Base-by-base conservation (phyloP, 2,888 invertebrate species). In the Busseola fusca region DNA sequence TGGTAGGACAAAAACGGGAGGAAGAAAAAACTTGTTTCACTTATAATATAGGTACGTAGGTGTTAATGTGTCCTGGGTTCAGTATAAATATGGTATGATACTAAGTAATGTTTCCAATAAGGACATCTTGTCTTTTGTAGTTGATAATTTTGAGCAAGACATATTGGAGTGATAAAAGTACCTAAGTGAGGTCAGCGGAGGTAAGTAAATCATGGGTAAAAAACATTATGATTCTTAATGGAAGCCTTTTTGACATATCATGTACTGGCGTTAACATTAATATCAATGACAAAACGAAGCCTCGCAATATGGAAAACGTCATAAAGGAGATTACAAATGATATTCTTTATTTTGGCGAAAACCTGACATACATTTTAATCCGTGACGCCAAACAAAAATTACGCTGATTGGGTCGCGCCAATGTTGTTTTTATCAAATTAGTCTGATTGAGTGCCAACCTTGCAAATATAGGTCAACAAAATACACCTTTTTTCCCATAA, bases 1-100 rank as follows among this genome's bases (percentile, higher is more conserved):
- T 79, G 74, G 74, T 80, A 64, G 74, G 71, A 84, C 80, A 86
- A 87, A 86, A 87, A 87, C 83, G 48, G 56, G 34, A 65, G 25
- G 12, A 48, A 48, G 62, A 78, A 79, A 80, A 83, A 87, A 81
- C 79, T 3, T 58, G 83, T 78, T 78, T 80, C 54, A 57, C 63
- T 69, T 71, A 14, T 50, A 76, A 65, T 34, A 7, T 34, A 5
- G 34, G 4, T 66, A 64, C 71, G 74, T 78, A 83, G 78, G 80
- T 76, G 85, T 83, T 79, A 78, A 83, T 69, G 60, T 75, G 70
- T 60, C 57, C 18, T 52, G 80, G 84, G 84, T 80, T 84, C 78
- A 50, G 78, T 79, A 80, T 77, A 74, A 77, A 81, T 81, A 86
- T 76, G 76, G 86, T 42, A 54, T 54, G 59, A 73, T 69, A 74